phyloP scores from a whole-genome alignment of 1,140 invertebrate genomes.

The Drusus annulatus region DNA sequence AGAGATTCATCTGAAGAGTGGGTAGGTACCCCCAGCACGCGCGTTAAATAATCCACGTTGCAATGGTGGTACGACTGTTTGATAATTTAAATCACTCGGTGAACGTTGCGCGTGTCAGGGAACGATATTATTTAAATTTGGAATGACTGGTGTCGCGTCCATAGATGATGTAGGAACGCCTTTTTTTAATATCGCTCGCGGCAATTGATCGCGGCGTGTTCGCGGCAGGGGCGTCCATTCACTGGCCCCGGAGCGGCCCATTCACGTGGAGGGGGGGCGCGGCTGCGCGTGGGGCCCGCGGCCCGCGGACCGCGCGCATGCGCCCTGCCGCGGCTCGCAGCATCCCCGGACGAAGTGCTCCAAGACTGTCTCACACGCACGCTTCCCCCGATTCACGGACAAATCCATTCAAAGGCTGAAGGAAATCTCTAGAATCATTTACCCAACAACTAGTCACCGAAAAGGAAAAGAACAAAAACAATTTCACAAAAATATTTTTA shows the following conservation, averaged over 20 bases:
- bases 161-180: constrained; percentile 36
- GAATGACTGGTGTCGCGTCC: constrained; percentile 9
- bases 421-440: too few relatives aligned
- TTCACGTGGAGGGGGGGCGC: constrained; percentile 28
- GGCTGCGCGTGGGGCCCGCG: constrained; percentile 29
- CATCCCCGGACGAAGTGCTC: constrained; percentile 23
- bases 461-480: too few relatives aligned
- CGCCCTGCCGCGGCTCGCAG: constrained; percentile 29
- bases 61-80: not conserved
- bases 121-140: not conserved
- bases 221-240: constrained; percentile 48
- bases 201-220: constrained; percentile 38
- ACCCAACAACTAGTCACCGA: too few relatives aligned
- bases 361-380: constrained; percentile 26
- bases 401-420: not conserved
- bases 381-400: not conserved
- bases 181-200: constrained; percentile 46
- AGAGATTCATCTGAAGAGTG: not conserved
- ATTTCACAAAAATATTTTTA: too few relatives aligned
- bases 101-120: not conserved
- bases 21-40: constrained; percentile 9
- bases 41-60: not conserved
- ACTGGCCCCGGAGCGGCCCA: constrained; percentile 38
- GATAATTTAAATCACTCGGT: not conserved
- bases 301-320: constrained; percentile 33